phyloP scores from a whole-genome alignment of 2,797 vertebrate species.

The Orestias chungarensis region DNA sequence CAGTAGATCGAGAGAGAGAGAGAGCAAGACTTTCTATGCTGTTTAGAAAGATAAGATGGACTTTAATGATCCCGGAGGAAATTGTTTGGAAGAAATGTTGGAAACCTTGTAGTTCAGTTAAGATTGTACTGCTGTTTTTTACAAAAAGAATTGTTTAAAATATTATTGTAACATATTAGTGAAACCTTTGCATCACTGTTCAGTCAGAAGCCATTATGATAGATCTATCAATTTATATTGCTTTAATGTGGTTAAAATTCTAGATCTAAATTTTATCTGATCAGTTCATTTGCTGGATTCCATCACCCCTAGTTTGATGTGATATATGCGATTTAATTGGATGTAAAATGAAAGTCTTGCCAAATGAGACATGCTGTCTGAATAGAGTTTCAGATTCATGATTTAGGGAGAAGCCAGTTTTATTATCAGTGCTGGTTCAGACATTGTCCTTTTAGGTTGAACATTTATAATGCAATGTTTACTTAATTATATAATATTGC shows the following conservation, averaged over 20 bases:
- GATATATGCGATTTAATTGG: constrained; percentile 20
- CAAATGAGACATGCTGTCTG: not conserved
- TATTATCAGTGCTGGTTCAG: not conserved
- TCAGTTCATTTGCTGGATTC: not conserved
- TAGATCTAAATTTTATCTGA: not conserved
- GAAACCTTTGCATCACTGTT: not conserved
- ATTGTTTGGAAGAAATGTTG: too few relatives aligned
- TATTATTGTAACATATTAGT: not conserved
- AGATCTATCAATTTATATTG: too few relatives aligned
- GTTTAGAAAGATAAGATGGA: too few relatives aligned
- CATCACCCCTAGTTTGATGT: constrained; percentile 5
- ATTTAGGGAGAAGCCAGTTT: not conserved
- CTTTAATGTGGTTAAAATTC: too few relatives aligned
- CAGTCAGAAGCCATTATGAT: not conserved
- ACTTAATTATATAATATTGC: not conserved
- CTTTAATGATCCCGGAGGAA: too few relatives aligned
- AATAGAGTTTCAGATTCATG: not conserved
- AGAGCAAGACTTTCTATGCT: not conserved
- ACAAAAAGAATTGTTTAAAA: not conserved
- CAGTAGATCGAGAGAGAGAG: not conserved
- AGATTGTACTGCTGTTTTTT: not conserved
- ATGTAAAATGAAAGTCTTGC: constrained; percentile 7
- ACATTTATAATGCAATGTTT: not conserved
- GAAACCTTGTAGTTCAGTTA: not conserved
- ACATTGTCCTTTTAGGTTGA: not conserved